These are phyloP conservation scores for Characodon lateralis DNA, from an alignment of 2,797 vertebrate genomes.

Conservation along the genomic window DNA sequence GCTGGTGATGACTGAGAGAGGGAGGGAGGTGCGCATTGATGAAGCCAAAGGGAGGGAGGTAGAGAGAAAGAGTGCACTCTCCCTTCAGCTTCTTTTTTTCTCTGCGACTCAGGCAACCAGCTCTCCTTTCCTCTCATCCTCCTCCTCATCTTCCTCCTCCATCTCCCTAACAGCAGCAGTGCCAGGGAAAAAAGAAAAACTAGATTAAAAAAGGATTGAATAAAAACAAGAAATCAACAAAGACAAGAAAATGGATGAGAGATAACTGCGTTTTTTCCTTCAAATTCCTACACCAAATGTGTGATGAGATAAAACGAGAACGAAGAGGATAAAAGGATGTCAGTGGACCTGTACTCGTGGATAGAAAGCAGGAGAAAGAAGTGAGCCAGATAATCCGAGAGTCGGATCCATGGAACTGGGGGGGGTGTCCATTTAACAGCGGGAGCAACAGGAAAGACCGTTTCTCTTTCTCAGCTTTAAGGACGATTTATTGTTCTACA, in stretches of 20 bases:
- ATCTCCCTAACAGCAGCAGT: slow-evolving; percentile 51
- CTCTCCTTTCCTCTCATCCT: slow-evolving; percentile 51
- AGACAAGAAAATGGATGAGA: slow-evolving; percentile 31
- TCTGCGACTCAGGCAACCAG: slow-evolving; percentile 65
- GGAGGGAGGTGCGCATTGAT: slow-evolving; percentile 66
- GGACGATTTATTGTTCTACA: not conserved
- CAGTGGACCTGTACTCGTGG: slow-evolving; percentile 42
- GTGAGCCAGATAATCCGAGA: slow-evolving; percentile 38
- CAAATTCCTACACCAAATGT: slow-evolving; percentile 41
- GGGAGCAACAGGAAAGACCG: slow-evolving; percentile 66
- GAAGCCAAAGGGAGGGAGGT: slow-evolving; percentile 43
- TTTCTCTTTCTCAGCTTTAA: not conserved
- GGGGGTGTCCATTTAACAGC: slow-evolving; percentile 60
- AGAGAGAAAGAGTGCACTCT: slow-evolving; percentile 62
- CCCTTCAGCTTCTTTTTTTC: slow-evolving; percentile 65
- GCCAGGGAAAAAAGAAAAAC: slow-evolving; percentile 20
- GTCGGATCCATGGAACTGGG: slow-evolving; percentile 43
- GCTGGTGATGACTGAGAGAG: slow-evolving; percentile 74
- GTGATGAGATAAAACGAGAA: slow-evolving; percentile 43
- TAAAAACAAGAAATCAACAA: slow-evolving; percentile 9
- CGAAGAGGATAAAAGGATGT: slow-evolving; percentile 38
- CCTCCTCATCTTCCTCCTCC: slow-evolving; percentile 47
- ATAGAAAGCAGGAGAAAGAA: slow-evolving; percentile 36
- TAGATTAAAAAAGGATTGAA: not conserved
- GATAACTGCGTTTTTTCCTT: slow-evolving; percentile 18